Conservation (phyloP, 2,888 invertebrate species). For the Fragum whitleyi region DNA sequence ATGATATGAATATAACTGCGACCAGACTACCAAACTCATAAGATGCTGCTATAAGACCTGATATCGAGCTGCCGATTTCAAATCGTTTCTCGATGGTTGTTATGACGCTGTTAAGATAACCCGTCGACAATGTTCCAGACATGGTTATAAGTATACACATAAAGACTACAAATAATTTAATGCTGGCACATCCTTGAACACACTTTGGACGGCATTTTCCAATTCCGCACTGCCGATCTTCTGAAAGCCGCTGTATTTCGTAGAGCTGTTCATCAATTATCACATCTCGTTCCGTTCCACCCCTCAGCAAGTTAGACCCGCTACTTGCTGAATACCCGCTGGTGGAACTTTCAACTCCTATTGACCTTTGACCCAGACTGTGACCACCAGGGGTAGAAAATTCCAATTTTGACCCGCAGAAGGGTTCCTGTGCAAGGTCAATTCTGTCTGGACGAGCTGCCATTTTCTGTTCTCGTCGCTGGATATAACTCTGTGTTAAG, state of each 20-base stretch:
- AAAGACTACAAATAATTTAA: constrained; percentile 88
- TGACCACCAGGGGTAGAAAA: constrained; percentile 68
- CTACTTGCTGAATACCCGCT: constrained; percentile 78
- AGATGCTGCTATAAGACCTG: constrained; percentile 96
- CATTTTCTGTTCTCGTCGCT: constrained; percentile 22
- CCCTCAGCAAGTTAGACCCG: constrained; percentile 69
- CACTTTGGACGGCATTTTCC: constrained; percentile 93
- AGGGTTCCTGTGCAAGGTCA: constrained; percentile 38
- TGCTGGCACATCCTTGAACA: constrained; percentile 95
- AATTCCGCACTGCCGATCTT: constrained; percentile 91
- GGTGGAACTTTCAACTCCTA: constrained; percentile 73
- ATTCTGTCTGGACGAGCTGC: constrained; percentile 52
- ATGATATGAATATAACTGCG: constrained; percentile 97
- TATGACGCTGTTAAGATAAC: constrained; percentile 89
- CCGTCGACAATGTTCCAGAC: constrained; percentile 83
- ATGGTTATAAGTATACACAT: constrained; percentile 83
- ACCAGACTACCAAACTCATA: constrained; percentile 97
- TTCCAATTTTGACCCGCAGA: constrained; percentile 33
- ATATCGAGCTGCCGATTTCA: constrained; percentile 96
- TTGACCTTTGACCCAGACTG: constrained; percentile 72
- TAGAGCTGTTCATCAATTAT: constrained; percentile 65
- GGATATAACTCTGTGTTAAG: too few relatives aligned
- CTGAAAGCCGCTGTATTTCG: constrained; percentile 43
- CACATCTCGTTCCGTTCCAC: constrained; percentile 70
- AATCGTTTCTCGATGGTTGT: constrained; percentile 97